Conservation (phyloP, 2,888 invertebrate species). For the Rutpela maculata region DNA sequence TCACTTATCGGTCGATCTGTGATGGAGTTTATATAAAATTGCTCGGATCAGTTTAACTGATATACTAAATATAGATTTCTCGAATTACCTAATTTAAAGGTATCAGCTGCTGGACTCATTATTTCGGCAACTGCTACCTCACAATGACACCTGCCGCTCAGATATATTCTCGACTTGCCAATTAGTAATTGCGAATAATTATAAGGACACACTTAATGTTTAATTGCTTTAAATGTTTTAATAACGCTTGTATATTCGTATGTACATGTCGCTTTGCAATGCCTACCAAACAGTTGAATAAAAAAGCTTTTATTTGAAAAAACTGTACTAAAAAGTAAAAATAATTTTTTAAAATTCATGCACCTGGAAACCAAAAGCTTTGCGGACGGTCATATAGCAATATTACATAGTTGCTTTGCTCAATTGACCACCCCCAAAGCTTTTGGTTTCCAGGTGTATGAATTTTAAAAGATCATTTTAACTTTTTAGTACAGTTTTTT, state of each 20-base stretch:
- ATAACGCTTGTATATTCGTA: background rate
- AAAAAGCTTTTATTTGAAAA: too few species aligned
- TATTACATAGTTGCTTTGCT: too few species aligned
- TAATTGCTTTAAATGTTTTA: constrained; percentile 35
- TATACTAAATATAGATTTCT: constrained; percentile 61
- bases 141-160: constrained; percentile 59
- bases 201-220: constrained; percentile 21
- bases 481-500: too few species aligned
- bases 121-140: constrained; percentile 54
- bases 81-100: constrained; percentile 56
- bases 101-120: constrained; percentile 62
- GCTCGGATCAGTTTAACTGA: constrained; percentile 49
- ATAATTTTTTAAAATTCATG: too few species aligned
- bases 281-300: too few species aligned
- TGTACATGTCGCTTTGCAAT: too few species aligned
- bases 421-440: too few species aligned
- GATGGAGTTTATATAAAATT: constrained; percentile 41
- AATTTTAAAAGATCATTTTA: too few species aligned
- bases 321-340: too few species aligned
- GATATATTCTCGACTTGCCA: constrained; percentile 54
- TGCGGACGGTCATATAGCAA: too few species aligned
- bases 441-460: too few species aligned
- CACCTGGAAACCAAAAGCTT: too few species aligned
- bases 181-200: constrained; percentile 57
- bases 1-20: background rate